These are phyloP conservation scores for Perca schrenkii DNA, from an alignment of 2,113 vertebrate species.

Conservation along the genomic window DNA sequence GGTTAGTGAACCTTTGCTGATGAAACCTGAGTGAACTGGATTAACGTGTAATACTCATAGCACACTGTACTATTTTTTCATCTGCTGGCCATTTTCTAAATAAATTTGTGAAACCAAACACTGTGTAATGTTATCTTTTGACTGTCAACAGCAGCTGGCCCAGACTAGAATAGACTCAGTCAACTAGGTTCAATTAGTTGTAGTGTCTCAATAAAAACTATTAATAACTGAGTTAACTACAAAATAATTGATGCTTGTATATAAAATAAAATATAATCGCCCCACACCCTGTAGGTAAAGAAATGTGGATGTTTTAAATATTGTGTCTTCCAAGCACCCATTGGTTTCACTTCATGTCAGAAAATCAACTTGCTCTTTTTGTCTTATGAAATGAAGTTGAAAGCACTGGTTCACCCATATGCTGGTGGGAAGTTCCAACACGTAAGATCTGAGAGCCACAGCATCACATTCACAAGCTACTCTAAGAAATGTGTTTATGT, in stretches of 20 bases:
- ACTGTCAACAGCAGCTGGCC: constrained; percentile 37
- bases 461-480: neutral
- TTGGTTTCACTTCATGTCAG: neutral
- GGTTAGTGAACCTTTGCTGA: neutral
- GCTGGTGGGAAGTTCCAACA: neutral
- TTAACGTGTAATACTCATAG: neutral
- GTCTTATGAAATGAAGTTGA: neutral
- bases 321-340: neutral
- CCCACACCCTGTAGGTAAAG: neutral
- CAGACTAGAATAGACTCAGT: constrained; percentile 1
- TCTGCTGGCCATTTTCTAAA: neutral
- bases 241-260: neutral
- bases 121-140: neutral
- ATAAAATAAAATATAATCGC: neutral
- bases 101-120: neutral
- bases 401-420: neutral
- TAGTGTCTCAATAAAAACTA: constrained; percentile 6
- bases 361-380: neutral
- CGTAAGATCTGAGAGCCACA: neutral
- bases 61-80: neutral
- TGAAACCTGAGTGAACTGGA: constrained; percentile 16
- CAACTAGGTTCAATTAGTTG: neutral
- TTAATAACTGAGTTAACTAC: neutral
- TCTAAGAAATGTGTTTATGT: no score
- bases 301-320: neutral